Evolutionary conservation across 2,888 invertebrate species (phyloP).

Genomic region (Amblyjoppa fuscipennis): DNA sequence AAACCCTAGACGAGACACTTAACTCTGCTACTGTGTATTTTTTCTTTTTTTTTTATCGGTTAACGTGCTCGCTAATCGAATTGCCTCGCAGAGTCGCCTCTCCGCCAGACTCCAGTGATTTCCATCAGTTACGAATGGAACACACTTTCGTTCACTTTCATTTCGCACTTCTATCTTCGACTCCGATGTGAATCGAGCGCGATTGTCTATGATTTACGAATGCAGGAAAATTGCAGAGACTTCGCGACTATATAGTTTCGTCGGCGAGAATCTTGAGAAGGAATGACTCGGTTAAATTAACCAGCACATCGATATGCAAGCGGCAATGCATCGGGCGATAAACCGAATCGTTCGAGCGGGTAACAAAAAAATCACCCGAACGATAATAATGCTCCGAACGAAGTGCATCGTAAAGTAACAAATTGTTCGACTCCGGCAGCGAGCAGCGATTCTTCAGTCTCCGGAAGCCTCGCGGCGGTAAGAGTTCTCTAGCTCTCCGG

Average conservation of each 20-base stretch:
- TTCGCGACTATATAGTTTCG: background rate
- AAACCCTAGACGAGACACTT: constrained; percentile 19
- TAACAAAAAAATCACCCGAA: background rate
- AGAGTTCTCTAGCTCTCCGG: constrained; percentile 32
- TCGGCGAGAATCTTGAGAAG: background rate
- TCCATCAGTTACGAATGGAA: constrained; percentile 27
- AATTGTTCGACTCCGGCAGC: constrained; percentile 10
- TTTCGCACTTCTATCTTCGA: constrained; percentile 17
- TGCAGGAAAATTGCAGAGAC: background rate
- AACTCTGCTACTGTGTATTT: background rate
- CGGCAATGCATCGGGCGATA: background rate
- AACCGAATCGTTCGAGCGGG: constrained; percentile 1
- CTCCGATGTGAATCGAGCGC: background rate
- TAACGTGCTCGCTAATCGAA: constrained; percentile 23
- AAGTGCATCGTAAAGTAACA: constrained; percentile 55
- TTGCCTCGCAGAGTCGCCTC: background rate
- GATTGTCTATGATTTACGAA: background rate
- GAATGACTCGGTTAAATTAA: background rate
- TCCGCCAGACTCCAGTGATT: background rate
- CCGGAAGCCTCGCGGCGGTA: constrained; percentile 44
- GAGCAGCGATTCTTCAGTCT: background rate
- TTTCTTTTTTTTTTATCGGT: background rate
- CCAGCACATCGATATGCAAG: background rate
- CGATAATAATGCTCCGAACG: constrained; percentile 26
- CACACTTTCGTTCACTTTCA: constrained; percentile 55